Conservation (phyloP, 2,113 vertebrate genomes). For the Clinocottus analis region DNA sequence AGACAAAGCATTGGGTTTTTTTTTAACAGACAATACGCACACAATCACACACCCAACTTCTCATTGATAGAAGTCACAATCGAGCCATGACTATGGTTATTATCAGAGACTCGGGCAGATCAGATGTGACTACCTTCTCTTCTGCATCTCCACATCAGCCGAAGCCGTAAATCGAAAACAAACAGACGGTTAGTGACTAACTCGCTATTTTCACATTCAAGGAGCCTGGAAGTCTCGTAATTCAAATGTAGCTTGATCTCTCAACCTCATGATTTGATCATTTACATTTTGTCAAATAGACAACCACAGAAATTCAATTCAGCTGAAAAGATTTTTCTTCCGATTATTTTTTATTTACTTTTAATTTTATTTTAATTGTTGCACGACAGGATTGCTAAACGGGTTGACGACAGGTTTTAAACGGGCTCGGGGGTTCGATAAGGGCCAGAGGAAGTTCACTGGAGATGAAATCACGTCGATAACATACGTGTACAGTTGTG, state of each 20-base stretch:
- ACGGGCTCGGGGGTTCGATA: constrained; percentile 5
- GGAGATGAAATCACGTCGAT: constrained; percentile 24
- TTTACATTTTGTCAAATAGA: background rate
- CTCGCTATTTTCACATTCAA: constrained; percentile 24
- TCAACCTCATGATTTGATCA: constrained; percentile 6
- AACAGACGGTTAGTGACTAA: constrained; percentile 9
- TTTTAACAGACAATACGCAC: background rate
- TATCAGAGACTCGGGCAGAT: constrained; percentile 41
- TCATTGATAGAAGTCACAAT: background rate
- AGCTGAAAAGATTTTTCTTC: background rate
- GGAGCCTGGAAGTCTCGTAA: background rate
- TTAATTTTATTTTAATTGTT: constrained; percentile 6
- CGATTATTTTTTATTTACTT: background rate
- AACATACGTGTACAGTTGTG: constrained; percentile 33
- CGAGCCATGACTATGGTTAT: constrained; percentile 26
- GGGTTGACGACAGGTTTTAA: constrained; percentile 6
- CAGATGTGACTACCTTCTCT: constrained; percentile 21
- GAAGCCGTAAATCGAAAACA: constrained; percentile 30
- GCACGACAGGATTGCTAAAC: background rate
- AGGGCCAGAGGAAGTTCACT: constrained; percentile 33
- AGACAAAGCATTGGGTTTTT: background rate
- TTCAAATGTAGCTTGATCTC: constrained; percentile 6
- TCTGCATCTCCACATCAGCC: background rate
- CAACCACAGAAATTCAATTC: background rate
- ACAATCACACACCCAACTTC: background rate